phyloP scores from a whole-genome alignment of 2,797 vertebrate genomes.

The Limosa lapponica region DNA sequence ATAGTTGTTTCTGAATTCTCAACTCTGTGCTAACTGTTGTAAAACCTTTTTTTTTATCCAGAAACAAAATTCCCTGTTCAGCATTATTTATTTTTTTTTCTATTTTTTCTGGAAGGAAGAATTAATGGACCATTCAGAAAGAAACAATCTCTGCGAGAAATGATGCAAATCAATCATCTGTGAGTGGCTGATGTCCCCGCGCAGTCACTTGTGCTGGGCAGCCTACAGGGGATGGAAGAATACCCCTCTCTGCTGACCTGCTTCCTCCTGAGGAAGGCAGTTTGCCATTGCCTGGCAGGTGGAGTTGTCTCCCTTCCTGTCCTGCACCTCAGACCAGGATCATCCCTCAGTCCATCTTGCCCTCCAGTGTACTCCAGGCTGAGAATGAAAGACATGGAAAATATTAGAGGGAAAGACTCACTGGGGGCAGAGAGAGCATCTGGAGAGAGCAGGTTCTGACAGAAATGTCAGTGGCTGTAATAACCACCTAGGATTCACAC shows the following conservation, averaged over 20 bases:
- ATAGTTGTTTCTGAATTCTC: neutral
- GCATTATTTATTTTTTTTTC: too few relatives aligned
- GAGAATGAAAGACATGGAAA: neutral
- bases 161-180: neutral
- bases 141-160: neutral
- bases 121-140: slow-evolving; percentile 8
- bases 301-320: neutral
- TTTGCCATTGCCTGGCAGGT: neutral
- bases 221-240: neutral
- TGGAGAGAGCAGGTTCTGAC: neutral
- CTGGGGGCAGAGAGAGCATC: neutral
- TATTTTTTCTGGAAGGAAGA: neutral
- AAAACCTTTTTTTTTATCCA: neutral
- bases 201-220: neutral
- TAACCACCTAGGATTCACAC: neutral
- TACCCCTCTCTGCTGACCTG: neutral
- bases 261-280: neutral
- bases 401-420: neutral
- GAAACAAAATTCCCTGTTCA: neutral
- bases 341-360: neutral
- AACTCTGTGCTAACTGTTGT: neutral
- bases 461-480: neutral
- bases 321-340: neutral
- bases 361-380: neutral
- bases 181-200: neutral